Evolutionary conservation across 2,113 vertebrate species (phyloP), one percentile per base, ranked within the genome.

Genomic region (Fukomys damarensis): DNA sequence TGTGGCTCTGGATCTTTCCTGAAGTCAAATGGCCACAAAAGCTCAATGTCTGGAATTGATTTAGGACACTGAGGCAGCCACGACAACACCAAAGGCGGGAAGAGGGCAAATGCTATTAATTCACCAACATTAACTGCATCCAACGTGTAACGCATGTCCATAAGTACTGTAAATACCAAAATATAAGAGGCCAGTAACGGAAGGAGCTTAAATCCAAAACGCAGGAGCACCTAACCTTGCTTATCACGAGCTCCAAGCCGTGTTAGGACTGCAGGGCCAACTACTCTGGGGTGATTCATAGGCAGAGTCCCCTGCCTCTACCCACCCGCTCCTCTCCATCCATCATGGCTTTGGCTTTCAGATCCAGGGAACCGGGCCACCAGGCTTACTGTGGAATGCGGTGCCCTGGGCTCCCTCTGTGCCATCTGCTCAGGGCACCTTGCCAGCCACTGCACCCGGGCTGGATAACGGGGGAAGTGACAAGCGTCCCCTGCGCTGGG

Each of bases 391-490:
- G 17, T 2, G 88, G 54, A 82, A 79, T 4, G 32, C 2, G 30
- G 61, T 56, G 13, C 91, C 32, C 61, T 58, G 66, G 84, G 89
- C 76, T 93, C 87, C 85, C 85, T 0, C 0, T 11, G 49, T 1
- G 12, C 85, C 93, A 94, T 90, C 93, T 93, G 96, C 30, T 63
- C 49, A 66, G 86, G 86, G 93, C 30, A 76, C 0, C 12, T 26
- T 0, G 43, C 91, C 93, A 92, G 86, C 9, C 0, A 0, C 74
- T 32, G 68, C 89, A 83, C 61, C 87, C 22, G 24, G 59, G 90
- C 85, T 84, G 32, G 81, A 80, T 56, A 68, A 91, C 2, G 54
- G 90, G 85, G 16, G 41, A 87, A 43, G 76, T n/a, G n/a, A 85
- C 81, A 81, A 74, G 89, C 68, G 56, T 68, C 63, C 80, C 5